Evolutionary conservation across 2,888 invertebrate genomes (phyloP), one percentile per base, ranked within the genome.

Genomic region (Cetonia aurata): DNA sequence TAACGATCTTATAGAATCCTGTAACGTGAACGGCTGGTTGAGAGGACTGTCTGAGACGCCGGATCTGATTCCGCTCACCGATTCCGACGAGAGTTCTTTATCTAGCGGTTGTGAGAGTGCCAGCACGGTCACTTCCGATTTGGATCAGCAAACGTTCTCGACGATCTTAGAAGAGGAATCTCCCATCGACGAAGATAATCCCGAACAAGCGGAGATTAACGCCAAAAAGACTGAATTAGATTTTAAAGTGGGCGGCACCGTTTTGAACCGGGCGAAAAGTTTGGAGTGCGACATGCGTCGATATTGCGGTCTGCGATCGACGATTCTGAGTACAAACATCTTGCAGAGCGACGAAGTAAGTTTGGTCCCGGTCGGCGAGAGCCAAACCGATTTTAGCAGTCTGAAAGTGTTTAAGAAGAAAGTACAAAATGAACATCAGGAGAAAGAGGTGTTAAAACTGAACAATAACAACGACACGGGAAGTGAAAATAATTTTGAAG

Each of bases 101-200:
- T 93, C 93, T 74, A 93, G 93, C 79, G 93, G 93, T 76, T 93
- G 93, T 83, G 93, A 93, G 85, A 92, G 92, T 12, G 92, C 92
- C 60, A 92, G 92, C 83, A 92, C 92, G 8, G 90, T 89, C 50
- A 89, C 89, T 69, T 88, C 89, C 50, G 89, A 89, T 78, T 82
- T 86, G 44, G 89, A 89, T 25, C 80, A 78, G 48, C 74, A 78
- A 1, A 59, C 44, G 9, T 73, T 74, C 31, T 68, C 72, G 6
- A 73, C 76, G 12, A 73, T 73, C 25, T 52, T 71, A 41, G 75
- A 79, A 62, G 77, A 74, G 66, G 69, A 74, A 31, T 56, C 67
- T 33, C 42, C 56, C 19, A 15, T 67, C 9, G 75, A 76, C 37
- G 72, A 78, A 86, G 69, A 75, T 60, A 71, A 70, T 12, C 46